Conservation (phyloP, 1,140 invertebrate species). For the Macrotrachela quadricornifera region DNA sequence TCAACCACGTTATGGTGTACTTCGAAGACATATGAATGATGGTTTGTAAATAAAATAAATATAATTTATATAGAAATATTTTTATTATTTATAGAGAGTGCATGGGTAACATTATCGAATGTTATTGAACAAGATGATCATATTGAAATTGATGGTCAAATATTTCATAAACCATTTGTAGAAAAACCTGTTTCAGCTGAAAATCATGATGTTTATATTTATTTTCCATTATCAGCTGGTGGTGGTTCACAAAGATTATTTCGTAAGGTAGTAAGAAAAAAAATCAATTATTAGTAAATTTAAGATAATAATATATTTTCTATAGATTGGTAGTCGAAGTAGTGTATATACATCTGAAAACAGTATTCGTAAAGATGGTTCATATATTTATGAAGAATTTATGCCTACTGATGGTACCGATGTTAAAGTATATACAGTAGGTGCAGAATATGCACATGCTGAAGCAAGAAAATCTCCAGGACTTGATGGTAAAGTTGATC, state of each 20-base stretch:
- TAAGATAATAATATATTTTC: too few relatives aligned
- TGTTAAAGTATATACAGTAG: slow-evolving; percentile 73
- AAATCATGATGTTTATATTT: slow-evolving; percentile 99
- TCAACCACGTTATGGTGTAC: slow-evolving; percentile 84
- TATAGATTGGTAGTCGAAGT: slow-evolving; percentile 72
- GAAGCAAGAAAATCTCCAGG: slow-evolving; percentile 95
- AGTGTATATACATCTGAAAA: slow-evolving; percentile 93
- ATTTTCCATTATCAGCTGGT: slow-evolving; percentile 94
- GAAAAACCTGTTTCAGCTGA: slow-evolving; percentile 95
- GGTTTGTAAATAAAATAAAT: background rate
- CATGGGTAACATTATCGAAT: too few relatives aligned
- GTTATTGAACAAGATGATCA: slow-evolving; percentile 90
- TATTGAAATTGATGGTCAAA: slow-evolving; percentile 71
- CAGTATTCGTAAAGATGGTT: slow-evolving; percentile 78
- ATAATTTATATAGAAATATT: too few relatives aligned
- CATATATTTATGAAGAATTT: slow-evolving; percentile 99
- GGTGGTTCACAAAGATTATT: slow-evolving; percentile 81
- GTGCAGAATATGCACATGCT: slow-evolving; percentile 94
- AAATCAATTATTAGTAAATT: too few relatives aligned
- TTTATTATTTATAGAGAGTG: too few relatives aligned
- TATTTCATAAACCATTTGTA: slow-evolving; percentile 97
- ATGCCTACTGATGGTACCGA: slow-evolving; percentile 97
- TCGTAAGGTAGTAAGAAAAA: slow-evolving; percentile 51
- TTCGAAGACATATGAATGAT: slow-evolving; percentile 52
- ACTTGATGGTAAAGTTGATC: slow-evolving; percentile 78